Percentiles rank a stretch among this genome's conserved stretches.
phyloP scores from a whole-genome alignment of 1,140 invertebrate genomes.

The Trachelipus rathkii region DNA sequence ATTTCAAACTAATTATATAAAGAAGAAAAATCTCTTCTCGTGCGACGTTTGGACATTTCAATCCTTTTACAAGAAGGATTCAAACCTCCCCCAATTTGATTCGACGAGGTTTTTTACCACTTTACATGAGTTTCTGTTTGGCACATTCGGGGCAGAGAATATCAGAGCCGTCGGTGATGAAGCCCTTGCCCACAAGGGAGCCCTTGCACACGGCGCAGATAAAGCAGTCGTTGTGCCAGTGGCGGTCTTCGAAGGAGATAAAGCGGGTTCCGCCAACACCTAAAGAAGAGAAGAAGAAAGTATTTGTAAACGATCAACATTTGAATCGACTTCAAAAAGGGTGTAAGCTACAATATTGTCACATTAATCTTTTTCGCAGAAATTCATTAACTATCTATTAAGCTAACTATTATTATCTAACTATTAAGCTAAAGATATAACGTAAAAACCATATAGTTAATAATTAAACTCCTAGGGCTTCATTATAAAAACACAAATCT shows the following conservation, averaged over 20 bases:
- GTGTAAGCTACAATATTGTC: no score
- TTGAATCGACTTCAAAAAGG: no score
- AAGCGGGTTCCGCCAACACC: conserved; percentile 97
- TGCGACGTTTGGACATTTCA: neutral
- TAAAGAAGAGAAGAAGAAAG: conserved; percentile 50
- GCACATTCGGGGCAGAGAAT: conserved; percentile 99
- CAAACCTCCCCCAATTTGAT: neutral
- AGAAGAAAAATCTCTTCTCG: neutral
- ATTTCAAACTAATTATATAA: neutral
- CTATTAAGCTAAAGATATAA: no score
- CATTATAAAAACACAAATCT: no score
- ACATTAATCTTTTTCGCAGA: no score
- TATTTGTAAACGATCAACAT: no score
- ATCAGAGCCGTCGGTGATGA: conserved; percentile 94
- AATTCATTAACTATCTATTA: no score
- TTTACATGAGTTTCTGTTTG: conserved; percentile 79
- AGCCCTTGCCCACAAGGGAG: conserved; percentile 93
- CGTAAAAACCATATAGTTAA: no score
- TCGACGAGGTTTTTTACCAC: neutral
- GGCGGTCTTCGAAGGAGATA: conserved; percentile 98
- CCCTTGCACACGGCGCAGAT: conserved; percentile 92
- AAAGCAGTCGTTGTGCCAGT: conserved; percentile 99
- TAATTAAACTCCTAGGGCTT: no score
- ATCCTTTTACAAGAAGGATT: neutral
- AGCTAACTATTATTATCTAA: no score